Percentiles rank a stretch among this genome's conserved stretches.
phyloP scores from a whole-genome alignment of 1,140 invertebrate species.

The Diorhabda sublineata region DNA sequence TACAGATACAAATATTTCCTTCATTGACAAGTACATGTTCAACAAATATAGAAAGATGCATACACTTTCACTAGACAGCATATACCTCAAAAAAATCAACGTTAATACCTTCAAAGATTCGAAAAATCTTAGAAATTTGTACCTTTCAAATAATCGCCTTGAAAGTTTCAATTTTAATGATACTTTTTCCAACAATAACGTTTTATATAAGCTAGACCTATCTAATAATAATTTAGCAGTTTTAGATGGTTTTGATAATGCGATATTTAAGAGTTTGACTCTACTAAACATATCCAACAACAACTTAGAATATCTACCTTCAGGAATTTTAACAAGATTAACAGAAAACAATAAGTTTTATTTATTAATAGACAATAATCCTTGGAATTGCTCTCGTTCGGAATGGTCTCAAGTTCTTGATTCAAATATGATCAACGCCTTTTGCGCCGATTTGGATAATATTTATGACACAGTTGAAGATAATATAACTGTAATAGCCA shows the following conservation, averaged over 20 bases:
- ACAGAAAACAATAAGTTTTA: constrained; percentile 21
- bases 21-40: constrained; percentile 5
- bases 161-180: constrained; percentile 14
- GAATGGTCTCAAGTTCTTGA: constrained; percentile 22
- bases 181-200: constrained; percentile 6
- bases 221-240: constrained; percentile 23
- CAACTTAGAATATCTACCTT: constrained; percentile 19
- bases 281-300: constrained; percentile 27
- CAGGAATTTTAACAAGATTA: constrained; percentile 18
- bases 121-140: constrained; percentile 11
- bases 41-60: constrained; percentile 6
- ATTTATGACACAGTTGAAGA: neutral
- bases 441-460: constrained; percentile 14
- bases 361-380: constrained; percentile 24
- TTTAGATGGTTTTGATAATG: constrained; percentile 23
- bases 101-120: constrained; percentile 17
- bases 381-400: constrained; percentile 25
- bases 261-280: constrained; percentile 12
- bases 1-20: neutral
- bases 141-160: constrained; percentile 25
- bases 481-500: neutral
- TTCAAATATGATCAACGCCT: constrained; percentile 14
- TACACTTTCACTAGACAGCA: neutral
- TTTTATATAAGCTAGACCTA: constrained; percentile 19
- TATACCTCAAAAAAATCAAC: constrained; percentile 9